These are phyloP conservation scores for Pseudomugil gertrudae DNA, from an alignment of 2,797 vertebrate genomes.

Conservation along the genomic window DNA sequence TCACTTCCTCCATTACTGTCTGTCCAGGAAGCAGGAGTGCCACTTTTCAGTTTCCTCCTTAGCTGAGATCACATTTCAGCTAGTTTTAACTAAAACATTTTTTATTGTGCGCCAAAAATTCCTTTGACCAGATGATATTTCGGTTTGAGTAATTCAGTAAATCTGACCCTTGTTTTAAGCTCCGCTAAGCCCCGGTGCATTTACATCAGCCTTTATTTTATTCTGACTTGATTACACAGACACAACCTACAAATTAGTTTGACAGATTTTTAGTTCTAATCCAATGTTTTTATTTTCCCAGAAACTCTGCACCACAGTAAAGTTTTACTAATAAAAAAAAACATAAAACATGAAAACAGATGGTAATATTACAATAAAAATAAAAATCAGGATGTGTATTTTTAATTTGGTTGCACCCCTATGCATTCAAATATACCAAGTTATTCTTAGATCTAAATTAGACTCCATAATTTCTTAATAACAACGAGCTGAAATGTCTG, in stretches of 20 bases:
- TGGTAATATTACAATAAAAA: background rate
- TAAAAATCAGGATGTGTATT: background rate
- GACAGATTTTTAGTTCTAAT: background rate
- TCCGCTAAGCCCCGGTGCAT: background rate
- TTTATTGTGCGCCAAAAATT: background rate
- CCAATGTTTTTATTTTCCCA: background rate
- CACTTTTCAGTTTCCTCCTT: conserved; percentile 65
- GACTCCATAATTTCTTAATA: conserved; percentile 13
- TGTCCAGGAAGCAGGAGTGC: conserved; percentile 75
- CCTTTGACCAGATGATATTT: too few relatives aligned
- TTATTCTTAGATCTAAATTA: conserved; percentile 6
- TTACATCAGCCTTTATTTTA: background rate
- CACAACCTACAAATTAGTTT: too few relatives aligned
- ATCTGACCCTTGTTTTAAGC: background rate
- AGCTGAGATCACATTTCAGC: conserved; percentile 39
- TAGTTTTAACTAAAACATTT: background rate
- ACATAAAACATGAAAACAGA: background rate
- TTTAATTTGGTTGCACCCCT: background rate
- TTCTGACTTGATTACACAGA: too few relatives aligned
- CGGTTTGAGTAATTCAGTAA: background rate
- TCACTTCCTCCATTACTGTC: conserved; percentile 77
- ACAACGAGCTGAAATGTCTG: conserved; percentile 41
- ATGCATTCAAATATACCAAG: background rate
- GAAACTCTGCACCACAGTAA: background rate
- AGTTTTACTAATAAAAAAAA: background rate